Percentiles rank a stretch among this genome's conserved stretches.
These are phyloP conservation scores for Platysternon megacephalum DNA, from an alignment of 2,113 vertebrate genomes.

Conservation along the genomic window DNA sequence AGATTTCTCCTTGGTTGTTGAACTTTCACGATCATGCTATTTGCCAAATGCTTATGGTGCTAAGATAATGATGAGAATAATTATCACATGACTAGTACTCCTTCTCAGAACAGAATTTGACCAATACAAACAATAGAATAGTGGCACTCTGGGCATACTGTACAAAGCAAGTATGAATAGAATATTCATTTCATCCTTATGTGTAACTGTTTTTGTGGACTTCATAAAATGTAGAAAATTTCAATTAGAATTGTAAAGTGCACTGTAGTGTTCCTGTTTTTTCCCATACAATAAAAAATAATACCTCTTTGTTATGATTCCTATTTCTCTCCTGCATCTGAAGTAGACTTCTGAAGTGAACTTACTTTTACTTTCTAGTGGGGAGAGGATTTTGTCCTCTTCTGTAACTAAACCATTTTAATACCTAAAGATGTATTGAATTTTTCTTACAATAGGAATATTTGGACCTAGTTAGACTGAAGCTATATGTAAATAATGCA, in stretches of 20 bases:
- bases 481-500: slow-evolving; percentile 6
- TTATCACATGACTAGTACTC: not conserved
- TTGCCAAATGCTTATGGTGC: not conserved
- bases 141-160: not conserved
- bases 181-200: not conserved
- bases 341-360: slow-evolving; percentile 23
- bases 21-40: not conserved
- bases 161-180: not conserved
- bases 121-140: not conserved
- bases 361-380: not conserved
- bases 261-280: not conserved
- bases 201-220: not conserved
- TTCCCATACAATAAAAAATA: not conserved
- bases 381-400: not conserved
- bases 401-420: slow-evolving; percentile 22
- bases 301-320: not conserved
- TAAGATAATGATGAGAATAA: not conserved
- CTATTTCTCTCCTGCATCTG: slow-evolving; percentile 31
- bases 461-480: not conserved
- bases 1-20: not conserved
- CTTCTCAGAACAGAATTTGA: not conserved
- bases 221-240: not conserved
- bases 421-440: not conserved
- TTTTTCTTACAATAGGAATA: not conserved
- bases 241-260: not conserved